A percentile compares a stretch with the other conserved stretches of the same genome.
phyloP scores from a whole-genome alignment of 2,797 vertebrate genomes.

The Apodemus agrarius region DNA sequence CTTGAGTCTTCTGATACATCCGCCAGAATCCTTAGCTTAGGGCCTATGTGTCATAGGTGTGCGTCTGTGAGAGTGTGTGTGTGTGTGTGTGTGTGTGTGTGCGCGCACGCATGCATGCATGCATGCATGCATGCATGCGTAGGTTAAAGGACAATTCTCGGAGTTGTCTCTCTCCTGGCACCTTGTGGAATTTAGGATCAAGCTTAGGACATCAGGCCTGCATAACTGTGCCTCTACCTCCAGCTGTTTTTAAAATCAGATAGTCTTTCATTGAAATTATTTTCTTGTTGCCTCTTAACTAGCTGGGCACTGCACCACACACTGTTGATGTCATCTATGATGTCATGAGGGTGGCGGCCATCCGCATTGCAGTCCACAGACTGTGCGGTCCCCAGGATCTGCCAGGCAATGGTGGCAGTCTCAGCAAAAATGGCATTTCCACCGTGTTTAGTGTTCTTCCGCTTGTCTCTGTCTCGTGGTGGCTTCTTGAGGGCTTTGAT shows the following conservation, averaged over 20 bases:
- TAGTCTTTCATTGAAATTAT: neutral
- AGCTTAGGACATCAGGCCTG: neutral
- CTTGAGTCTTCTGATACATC: neutral
- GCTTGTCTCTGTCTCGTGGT: neutral
- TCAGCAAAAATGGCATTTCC: neutral
- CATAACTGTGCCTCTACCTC: neutral
- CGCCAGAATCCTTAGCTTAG: neutral
- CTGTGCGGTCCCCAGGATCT: neutral
- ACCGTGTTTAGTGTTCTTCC: neutral
- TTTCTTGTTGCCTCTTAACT: neutral
- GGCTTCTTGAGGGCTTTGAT: neutral
- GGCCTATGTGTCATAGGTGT: neutral
- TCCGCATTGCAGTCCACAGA: neutral
- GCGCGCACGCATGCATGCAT: no score
- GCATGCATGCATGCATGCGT: no score
- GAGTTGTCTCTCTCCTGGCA: neutral
- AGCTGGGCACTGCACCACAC: neutral
- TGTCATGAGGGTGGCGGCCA: neutral
- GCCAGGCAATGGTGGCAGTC: neutral
- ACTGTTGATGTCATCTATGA: neutral
- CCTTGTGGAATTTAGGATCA: neutral
- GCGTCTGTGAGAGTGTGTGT: neutral
- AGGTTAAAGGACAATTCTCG: neutral
- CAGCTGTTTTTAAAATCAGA: neutral
- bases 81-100: neutral